Percentiles rank a stretch among this genome's conserved stretches.
Evolutionary conservation across 2,113 vertebrate species (phyloP).

Genomic region (Oxyura jamaicensis): DNA sequence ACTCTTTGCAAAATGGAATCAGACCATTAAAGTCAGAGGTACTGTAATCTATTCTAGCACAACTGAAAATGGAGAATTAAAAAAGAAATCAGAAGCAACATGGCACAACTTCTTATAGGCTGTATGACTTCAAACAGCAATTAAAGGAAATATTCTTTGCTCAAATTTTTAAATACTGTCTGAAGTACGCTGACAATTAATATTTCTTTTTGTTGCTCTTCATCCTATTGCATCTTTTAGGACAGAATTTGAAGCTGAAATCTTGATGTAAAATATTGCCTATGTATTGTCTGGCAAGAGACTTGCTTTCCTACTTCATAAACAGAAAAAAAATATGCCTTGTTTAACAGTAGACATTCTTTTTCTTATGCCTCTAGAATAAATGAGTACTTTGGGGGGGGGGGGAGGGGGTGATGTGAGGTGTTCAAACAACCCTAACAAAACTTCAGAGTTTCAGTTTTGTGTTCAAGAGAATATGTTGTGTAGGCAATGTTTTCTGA

Average conservation of each 20-base stretch:
- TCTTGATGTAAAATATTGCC: neutral
- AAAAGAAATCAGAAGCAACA: neutral
- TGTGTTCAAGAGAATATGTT: neutral
- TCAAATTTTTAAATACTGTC: neutral
- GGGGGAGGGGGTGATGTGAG: no score
- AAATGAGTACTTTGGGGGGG: neutral
- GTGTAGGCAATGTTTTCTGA: neutral
- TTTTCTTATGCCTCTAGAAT: constrained; percentile 2
- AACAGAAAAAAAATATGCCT: neutral
- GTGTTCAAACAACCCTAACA: neutral
- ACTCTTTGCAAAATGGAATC: neutral
- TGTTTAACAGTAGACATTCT: neutral
- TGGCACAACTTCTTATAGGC: neutral
- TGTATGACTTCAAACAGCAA: neutral
- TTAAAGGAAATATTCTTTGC: neutral
- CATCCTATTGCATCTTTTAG: neutral
- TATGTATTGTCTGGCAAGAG: neutral
- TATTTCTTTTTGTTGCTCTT: neutral
- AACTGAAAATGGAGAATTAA: neutral
- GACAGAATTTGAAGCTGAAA: neutral
- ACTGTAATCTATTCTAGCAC: neutral
- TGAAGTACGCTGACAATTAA: neutral
- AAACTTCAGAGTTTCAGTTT: neutral
- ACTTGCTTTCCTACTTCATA: neutral
- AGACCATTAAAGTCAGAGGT: neutral